phyloP scores from a whole-genome alignment of 2,888 invertebrate genomes.

The Rotaria sp. region DNA sequence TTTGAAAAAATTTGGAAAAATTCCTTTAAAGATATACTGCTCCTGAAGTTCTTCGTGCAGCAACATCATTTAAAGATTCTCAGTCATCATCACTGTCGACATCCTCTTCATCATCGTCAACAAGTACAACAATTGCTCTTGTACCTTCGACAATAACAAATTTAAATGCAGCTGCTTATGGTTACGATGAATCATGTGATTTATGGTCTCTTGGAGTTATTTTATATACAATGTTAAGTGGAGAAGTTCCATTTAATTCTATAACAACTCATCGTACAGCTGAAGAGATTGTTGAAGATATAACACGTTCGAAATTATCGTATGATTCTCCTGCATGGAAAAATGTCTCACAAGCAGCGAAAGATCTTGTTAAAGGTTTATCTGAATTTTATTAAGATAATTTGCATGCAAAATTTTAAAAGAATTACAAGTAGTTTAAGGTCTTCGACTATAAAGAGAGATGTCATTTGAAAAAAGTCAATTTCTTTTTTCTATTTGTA shows the following conservation, averaged over 20 bases:
- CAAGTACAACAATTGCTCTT: neutral
- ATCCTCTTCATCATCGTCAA: constrained; percentile 25
- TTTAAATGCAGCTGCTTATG: constrained; percentile 42
- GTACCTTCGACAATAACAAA: neutral
- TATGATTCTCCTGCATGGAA: constrained; percentile 70
- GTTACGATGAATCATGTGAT: constrained; percentile 84
- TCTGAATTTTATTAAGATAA: neutral
- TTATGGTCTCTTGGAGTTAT: constrained; percentile 91
- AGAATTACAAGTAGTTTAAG: too few species aligned
- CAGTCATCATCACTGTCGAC: neutral
- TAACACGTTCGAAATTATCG: constrained; percentile 70
- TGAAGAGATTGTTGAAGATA: constrained; percentile 68
- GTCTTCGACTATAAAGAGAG: too few species aligned
- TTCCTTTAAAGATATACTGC: constrained; percentile 65
- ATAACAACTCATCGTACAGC: constrained; percentile 68
- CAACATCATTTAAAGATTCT: constrained; percentile 44
- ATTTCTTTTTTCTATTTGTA: too few species aligned
- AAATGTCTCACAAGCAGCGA: constrained; percentile 68
- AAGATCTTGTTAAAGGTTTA: constrained; percentile 64
- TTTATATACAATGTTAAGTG: constrained; percentile 75
- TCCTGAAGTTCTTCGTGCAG: constrained; percentile 76
- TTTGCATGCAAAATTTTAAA: too few species aligned
- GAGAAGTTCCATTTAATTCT: constrained; percentile 74
- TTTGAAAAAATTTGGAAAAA: neutral
- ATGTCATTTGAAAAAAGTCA: too few species aligned